Conservation (phyloP, 2,888 invertebrate species). For the Pristionchus japonicus region DNA sequence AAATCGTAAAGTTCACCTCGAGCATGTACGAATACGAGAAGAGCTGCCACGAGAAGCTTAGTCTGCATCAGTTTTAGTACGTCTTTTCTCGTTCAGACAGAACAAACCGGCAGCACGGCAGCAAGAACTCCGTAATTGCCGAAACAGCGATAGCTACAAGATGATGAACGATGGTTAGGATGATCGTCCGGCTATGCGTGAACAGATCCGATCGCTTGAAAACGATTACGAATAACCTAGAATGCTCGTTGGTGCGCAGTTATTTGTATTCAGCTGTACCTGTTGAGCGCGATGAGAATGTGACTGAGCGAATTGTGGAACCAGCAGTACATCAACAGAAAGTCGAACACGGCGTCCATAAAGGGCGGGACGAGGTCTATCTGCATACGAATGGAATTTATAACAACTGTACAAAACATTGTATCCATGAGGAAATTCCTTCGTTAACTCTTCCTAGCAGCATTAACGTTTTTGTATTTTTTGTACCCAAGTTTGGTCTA, state of each 20-base stretch:
- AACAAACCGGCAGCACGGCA: neutral
- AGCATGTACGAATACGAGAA: neutral
- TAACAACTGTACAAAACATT: no score
- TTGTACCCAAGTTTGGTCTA: no score
- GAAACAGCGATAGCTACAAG: neutral
- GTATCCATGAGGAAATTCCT: no score
- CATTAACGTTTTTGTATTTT: neutral
- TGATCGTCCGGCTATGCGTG: neutral
- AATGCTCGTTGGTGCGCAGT: neutral
- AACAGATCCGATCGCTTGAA: neutral
- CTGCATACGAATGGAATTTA: no score
- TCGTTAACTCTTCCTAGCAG: no score
- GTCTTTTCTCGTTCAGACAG: neutral
- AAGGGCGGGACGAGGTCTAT: neutral
- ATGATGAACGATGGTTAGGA: neutral
- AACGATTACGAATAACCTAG: neutral
- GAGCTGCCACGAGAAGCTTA: neutral
- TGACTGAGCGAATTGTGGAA: conserved; percentile 26
- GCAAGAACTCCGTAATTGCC: neutral
- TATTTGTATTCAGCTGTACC: neutral
- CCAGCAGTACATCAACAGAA: conserved; percentile 17
- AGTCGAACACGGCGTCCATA: neutral
- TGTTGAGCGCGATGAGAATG: neutral
- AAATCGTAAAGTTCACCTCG: neutral
- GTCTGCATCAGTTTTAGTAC: neutral